phyloP scores from a whole-genome alignment of 2,888 invertebrate genomes.

The Drosophila neonasuta region DNA sequence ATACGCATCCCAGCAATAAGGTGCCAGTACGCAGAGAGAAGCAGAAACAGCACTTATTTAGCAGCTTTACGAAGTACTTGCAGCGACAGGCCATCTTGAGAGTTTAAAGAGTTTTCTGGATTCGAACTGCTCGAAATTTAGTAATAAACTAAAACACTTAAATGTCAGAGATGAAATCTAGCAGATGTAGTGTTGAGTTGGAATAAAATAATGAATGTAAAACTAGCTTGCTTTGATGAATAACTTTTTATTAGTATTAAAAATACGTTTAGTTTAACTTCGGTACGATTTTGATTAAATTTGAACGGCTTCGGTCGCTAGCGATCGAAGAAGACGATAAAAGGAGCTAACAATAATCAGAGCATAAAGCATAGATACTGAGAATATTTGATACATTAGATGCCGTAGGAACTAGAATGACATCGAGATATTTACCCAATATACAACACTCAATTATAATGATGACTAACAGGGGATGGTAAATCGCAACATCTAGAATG shows the following conservation, averaged over 20 bases:
- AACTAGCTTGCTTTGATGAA: constrained; percentile 21
- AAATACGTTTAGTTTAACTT: too few relatives aligned
- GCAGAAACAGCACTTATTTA: constrained; percentile 56
- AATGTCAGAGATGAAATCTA: background rate
- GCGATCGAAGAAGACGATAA: background rate
- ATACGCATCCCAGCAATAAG: constrained; percentile 58
- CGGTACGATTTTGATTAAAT: background rate
- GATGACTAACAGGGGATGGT: background rate
- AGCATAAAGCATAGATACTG: constrained; percentile 19
- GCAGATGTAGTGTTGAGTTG: background rate
- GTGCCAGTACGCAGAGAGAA: constrained; percentile 49
- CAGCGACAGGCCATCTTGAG: constrained; percentile 58
- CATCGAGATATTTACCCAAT: constrained; percentile 6
- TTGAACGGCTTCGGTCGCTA: background rate
- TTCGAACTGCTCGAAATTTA: constrained; percentile 29
- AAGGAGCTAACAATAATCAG: constrained; percentile 19
- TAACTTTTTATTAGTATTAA: background rate
- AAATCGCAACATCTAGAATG: background rate
- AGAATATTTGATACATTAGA: background rate
- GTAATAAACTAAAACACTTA: background rate
- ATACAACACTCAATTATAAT: constrained; percentile 2
- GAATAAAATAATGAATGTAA: constrained; percentile 1
- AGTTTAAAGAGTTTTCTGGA: background rate
- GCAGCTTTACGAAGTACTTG: constrained; percentile 48
- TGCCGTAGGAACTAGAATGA: background rate